phyloP scores from a whole-genome alignment of 2,797 vertebrate genomes.

The Neosalanx taihuensis region DNA sequence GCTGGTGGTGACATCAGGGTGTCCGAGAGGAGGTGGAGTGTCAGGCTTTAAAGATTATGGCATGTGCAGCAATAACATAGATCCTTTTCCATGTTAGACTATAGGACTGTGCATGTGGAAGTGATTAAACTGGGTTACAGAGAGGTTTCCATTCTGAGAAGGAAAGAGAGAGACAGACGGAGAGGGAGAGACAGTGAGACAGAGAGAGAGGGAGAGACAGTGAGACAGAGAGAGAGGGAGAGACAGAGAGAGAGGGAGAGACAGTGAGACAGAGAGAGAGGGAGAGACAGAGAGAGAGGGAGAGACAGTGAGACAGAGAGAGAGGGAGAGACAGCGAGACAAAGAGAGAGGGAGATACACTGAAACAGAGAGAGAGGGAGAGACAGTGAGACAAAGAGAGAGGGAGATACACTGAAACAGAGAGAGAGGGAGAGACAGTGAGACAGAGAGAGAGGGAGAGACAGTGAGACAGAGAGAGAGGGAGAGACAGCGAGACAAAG shows the following conservation, averaged over 20 bases:
- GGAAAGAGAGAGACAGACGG: slow-evolving; percentile 19
- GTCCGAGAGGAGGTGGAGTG: slow-evolving; percentile 42
- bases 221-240: not conserved
- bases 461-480: slow-evolving; percentile 2
- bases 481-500: no score
- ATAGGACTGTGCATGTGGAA: slow-evolving; percentile 65
- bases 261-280: no score
- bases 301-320: no score
- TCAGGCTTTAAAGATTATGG: slow-evolving; percentile 65
- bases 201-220: slow-evolving; percentile 18
- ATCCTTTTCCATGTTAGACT: slow-evolving; percentile 58
- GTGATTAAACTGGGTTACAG: slow-evolving; percentile 65
- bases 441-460: slow-evolving; percentile 23
- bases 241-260: no score
- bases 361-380: no score
- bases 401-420: no score
- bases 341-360: no score
- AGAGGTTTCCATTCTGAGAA: slow-evolving; percentile 54
- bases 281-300: no score
- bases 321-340: no score
- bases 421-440: slow-evolving; percentile 13
- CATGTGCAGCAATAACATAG: slow-evolving; percentile 57
- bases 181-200: slow-evolving; percentile 19
- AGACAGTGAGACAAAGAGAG: no score
- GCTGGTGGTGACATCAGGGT: slow-evolving; percentile 34